These are phyloP conservation scores for Drosophila sucinea DNA, from an alignment of 1,140 invertebrate genomes.

Conservation along the genomic window DNA sequence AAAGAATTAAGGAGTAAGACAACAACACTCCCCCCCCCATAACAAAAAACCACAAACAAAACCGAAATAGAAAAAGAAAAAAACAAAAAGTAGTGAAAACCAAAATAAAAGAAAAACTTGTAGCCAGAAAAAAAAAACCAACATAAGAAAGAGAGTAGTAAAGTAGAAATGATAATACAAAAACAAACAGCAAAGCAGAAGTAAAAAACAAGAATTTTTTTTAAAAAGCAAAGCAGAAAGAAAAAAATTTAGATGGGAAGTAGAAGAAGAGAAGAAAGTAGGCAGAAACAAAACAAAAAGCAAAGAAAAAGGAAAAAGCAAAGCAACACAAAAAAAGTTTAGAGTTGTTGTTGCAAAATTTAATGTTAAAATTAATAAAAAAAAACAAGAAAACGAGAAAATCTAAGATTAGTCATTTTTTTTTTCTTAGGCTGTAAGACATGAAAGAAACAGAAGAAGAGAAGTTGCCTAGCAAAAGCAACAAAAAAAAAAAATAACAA, in stretches of 20 bases:
- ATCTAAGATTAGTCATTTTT: slow-evolving; percentile 57
- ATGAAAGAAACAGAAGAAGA: not conserved
- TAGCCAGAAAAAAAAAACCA: slow-evolving; percentile 30
- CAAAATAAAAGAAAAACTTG: slow-evolving; percentile 5
- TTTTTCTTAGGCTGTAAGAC: slow-evolving; percentile 38
- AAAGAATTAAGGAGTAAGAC: slow-evolving; percentile 18
- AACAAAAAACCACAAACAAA: not conserved
- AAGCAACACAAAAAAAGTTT: slow-evolving; percentile 13
- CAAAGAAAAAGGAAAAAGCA: slow-evolving; percentile 27
- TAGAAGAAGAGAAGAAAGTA: slow-evolving; percentile 24
- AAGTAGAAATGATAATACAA: not conserved
- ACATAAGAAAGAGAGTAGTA: slow-evolving; percentile 1
- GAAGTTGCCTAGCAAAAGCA: slow-evolving; percentile 28
- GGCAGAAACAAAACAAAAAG: slow-evolving; percentile 43
- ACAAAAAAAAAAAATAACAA: slow-evolving; percentile 21
- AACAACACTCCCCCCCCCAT: not conserved
- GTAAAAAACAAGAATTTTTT: slow-evolving; percentile 8
- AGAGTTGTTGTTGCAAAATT: slow-evolving; percentile 34
- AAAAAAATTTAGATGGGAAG: not conserved
- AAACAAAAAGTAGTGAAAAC: slow-evolving; percentile 20
- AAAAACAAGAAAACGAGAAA: slow-evolving; percentile 23
- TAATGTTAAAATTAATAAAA: slow-evolving; percentile 45
- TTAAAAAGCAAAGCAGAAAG: slow-evolving; percentile 7
- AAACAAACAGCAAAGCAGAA: slow-evolving; percentile 19
- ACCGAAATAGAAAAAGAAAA: slow-evolving; percentile 29